Conservation (phyloP, 2,797 vertebrate species). For the Simalia tracyae region DNA sequence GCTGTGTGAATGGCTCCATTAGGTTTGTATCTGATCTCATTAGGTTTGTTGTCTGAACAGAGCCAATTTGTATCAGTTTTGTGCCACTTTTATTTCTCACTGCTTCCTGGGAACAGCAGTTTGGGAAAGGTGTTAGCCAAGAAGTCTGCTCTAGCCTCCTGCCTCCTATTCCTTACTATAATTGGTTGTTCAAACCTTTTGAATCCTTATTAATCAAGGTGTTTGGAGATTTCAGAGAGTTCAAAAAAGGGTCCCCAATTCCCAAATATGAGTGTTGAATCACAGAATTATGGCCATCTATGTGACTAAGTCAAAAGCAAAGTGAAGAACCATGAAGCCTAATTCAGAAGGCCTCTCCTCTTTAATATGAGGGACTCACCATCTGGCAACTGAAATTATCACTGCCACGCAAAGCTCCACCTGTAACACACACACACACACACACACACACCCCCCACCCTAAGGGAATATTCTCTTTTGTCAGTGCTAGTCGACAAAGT, state of each 20-base stretch:
- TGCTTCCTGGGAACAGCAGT: background rate
- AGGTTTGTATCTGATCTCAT: background rate
- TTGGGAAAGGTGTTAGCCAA: background rate
- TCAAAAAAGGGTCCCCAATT: too few relatives aligned
- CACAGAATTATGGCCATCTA: background rate
- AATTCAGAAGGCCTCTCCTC: background rate
- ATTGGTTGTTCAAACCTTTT: background rate
- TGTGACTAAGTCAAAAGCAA: background rate
- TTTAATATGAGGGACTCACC: background rate
- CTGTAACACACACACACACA: background rate
- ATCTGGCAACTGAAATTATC: constrained; percentile 12
- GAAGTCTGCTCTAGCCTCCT: background rate
- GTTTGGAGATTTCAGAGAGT: background rate
- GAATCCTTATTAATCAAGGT: background rate
- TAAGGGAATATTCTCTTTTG: constrained; percentile 7
- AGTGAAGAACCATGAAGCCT: background rate
- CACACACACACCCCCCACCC: background rate
- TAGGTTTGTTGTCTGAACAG: background rate
- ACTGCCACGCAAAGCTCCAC: background rate
- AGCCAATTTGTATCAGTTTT: background rate
- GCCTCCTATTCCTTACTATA: background rate
- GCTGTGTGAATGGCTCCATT: background rate
- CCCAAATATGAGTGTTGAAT: background rate
- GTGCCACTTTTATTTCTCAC: background rate
- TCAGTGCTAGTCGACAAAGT: background rate